Evolutionary conservation across 2,888 invertebrate species (phyloP).

Genomic region (Leptinotarsa tumamoca): DNA sequence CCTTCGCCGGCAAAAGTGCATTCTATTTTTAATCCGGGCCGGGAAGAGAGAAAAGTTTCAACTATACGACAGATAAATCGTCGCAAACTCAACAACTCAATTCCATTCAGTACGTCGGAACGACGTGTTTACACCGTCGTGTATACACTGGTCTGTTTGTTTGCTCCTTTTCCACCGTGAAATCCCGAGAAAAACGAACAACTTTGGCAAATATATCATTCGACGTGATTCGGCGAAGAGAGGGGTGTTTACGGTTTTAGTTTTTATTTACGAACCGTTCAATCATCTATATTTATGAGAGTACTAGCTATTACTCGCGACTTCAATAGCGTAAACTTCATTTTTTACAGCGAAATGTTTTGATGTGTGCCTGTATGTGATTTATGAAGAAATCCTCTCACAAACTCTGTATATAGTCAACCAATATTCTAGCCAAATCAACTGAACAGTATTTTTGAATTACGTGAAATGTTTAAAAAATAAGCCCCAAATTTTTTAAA

Average conservation of each 20-base stretch:
- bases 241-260: constrained; percentile 9
- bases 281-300: constrained; percentile 12
- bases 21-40: constrained; percentile 16
- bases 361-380: no score
- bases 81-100: constrained; percentile 15
- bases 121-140: constrained; percentile 30
- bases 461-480: no score
- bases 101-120: constrained; percentile 19
- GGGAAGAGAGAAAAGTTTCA: constrained; percentile 10
- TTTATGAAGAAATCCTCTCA: no score
- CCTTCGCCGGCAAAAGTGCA: constrained; percentile 11
- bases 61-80: constrained; percentile 17
- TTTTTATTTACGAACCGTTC: neutral
- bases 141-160: constrained; percentile 33
- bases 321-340: no score
- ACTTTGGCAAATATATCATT: constrained; percentile 26
- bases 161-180: constrained; percentile 30
- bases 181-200: constrained; percentile 23
- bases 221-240: neutral
- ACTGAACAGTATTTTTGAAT: no score
- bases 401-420: no score
- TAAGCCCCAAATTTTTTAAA: no score
- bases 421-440: no score
- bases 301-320: neutral
- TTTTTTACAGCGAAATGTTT: no score